Conservation (phyloP, 2,888 invertebrate species). For the Bedellia somnulentella region DNA sequence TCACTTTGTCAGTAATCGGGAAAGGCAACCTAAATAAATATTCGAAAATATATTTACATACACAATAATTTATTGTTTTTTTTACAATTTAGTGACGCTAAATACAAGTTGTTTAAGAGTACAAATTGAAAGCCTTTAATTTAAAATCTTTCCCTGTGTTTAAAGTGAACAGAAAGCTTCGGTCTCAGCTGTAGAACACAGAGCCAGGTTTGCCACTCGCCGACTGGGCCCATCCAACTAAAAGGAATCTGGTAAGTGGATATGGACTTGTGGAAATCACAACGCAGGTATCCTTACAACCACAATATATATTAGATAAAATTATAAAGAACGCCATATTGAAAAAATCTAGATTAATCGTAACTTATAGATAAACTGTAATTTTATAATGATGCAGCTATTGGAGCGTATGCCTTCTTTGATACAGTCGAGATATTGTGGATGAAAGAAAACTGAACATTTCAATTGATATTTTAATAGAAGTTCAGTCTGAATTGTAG, state of each 20-base stretch:
- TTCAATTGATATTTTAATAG: constrained; percentile 16
- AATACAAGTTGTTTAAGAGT: constrained; percentile 55
- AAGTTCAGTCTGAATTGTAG: constrained; percentile 49
- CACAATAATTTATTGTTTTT: constrained; percentile 63
- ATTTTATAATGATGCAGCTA: constrained; percentile 47
- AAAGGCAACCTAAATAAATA: background rate
- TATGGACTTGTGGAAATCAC: constrained; percentile 50
- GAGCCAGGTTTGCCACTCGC: constrained; percentile 23
- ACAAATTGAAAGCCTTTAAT: constrained; percentile 54
- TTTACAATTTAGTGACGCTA: constrained; percentile 62
- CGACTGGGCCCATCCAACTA: background rate
- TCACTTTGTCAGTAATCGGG: too few species aligned
- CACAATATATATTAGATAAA: constrained; percentile 72
- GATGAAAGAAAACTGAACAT: constrained; percentile 60
- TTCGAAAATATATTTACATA: constrained; percentile 43
- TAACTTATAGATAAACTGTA: constrained; percentile 61
- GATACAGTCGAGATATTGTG: constrained; percentile 46
- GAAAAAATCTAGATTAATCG: constrained; percentile 60
- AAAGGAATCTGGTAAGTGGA: constrained; percentile 20
- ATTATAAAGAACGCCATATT: constrained; percentile 64
- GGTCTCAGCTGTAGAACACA: constrained; percentile 43
- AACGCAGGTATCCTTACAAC: constrained; percentile 67
- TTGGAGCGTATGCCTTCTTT: constrained; percentile 44
- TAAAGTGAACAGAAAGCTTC: constrained; percentile 45
- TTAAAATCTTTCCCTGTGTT: constrained; percentile 39